phyloP scores from a whole-genome alignment of 2,797 vertebrate genomes.

The Manis javanica region DNA sequence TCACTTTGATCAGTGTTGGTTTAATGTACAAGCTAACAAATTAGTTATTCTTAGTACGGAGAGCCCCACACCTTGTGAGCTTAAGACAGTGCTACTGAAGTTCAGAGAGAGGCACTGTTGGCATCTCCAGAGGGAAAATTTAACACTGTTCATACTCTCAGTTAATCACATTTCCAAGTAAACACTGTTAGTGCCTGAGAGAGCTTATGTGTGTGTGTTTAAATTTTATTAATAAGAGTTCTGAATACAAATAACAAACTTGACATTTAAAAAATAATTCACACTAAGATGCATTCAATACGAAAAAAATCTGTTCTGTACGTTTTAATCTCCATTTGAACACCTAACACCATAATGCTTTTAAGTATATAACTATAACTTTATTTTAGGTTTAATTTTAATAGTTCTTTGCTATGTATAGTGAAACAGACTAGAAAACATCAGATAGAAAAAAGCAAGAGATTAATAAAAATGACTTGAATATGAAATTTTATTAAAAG shows the following conservation, averaged over 20 bases:
- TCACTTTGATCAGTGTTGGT: not conserved
- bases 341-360: slow-evolving; percentile 47
- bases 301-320: slow-evolving; percentile 22
- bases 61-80: not conserved
- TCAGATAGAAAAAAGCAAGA: slow-evolving; percentile 30
- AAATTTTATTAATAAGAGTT: slow-evolving; percentile 70
- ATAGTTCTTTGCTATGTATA: slow-evolving; percentile 40
- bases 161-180: not conserved
- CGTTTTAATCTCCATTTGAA: slow-evolving; percentile 36
- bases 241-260: slow-evolving; percentile 53
- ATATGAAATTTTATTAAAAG: slow-evolving; percentile 68
- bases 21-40: not conserved
- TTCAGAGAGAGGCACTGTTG: not conserved
- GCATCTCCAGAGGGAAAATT: not conserved
- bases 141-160: not conserved
- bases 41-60: not conserved
- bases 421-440: slow-evolving; percentile 4
- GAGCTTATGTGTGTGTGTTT: not conserved
- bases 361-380: slow-evolving; percentile 41
- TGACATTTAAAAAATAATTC: slow-evolving; percentile 39
- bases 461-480: slow-evolving; percentile 29
- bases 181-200: not conserved
- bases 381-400: slow-evolving; percentile 56
- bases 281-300: not conserved
- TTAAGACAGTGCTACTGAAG: not conserved